phyloP scores from a whole-genome alignment of 2,113 vertebrate genomes.

The Pardalotus punctatus region DNA sequence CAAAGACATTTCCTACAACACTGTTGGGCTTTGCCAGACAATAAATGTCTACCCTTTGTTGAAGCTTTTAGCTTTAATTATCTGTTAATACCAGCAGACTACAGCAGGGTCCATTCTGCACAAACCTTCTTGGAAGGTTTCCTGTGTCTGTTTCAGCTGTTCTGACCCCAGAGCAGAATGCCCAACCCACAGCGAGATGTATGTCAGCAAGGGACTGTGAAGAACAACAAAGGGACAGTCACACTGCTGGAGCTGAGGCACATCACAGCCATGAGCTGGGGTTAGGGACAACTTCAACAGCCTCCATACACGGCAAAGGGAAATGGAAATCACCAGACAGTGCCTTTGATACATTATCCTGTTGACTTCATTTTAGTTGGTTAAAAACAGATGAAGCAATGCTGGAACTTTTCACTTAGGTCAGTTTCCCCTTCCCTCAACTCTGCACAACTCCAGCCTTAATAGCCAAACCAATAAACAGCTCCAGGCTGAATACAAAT shows the following conservation, averaged over 20 bases:
- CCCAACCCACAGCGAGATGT: neutral
- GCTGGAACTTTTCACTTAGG: neutral
- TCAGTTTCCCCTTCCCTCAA: neutral
- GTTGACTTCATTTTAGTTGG: neutral
- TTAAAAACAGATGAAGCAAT: neutral
- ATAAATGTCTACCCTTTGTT: neutral
- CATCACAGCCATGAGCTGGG: neutral
- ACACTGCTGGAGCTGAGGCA: neutral
- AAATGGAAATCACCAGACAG: neutral
- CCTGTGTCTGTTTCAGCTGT: neutral
- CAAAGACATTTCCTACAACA: neutral
- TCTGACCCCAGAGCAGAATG: neutral
- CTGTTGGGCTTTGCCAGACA: neutral
- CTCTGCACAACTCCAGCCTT: neutral
- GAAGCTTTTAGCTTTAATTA: neutral
- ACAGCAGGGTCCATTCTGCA: neutral
- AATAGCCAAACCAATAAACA: neutral
- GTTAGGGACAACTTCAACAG: neutral
- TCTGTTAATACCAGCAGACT: neutral
- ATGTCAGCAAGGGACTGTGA: neutral
- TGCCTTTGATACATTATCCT: neutral
- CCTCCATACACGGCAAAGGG: fast-evolving
- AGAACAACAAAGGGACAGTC: neutral
- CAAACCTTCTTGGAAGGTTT: neutral
- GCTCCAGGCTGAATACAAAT: neutral